Percentiles rank a stretch among this genome's conserved stretches.
phyloP scores from a whole-genome alignment of 2,797 vertebrate genomes.

The Poecilia picta region DNA sequence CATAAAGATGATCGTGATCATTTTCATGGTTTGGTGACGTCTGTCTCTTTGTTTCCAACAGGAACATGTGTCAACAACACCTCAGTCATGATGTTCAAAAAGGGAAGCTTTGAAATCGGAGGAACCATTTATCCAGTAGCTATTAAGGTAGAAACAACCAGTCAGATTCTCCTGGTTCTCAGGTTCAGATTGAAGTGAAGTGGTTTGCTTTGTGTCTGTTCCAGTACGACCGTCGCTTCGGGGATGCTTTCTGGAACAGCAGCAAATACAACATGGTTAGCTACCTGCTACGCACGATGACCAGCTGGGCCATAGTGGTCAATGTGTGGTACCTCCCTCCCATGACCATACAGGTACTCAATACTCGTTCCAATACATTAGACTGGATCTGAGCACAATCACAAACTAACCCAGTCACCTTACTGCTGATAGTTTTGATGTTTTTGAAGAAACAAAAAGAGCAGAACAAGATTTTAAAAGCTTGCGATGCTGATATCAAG shows the following conservation, averaged over 20 bases:
- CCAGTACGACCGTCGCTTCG: slow-evolving; percentile 95
- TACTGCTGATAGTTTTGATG: neutral
- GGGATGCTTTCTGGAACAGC: slow-evolving; percentile 98
- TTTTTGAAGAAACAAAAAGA: neutral
- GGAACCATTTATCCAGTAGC: slow-evolving; percentile 93
- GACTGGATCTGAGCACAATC: neutral
- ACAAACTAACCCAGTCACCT: neutral
- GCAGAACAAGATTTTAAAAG: neutral
- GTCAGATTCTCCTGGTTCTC: neutral
- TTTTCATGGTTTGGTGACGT: slow-evolving; percentile 3
- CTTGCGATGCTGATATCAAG: neutral
- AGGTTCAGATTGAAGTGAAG: neutral
- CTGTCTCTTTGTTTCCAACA: slow-evolving; percentile 54
- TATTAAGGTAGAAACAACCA: slow-evolving; percentile 85
- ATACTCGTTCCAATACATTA: neutral
- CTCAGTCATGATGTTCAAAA: slow-evolving; percentile 99
- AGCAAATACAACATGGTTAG: slow-evolving; percentile 92
- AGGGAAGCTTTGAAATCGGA: slow-evolving; percentile 97
- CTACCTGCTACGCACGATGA: slow-evolving; percentile 94
- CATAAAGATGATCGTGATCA: neutral
- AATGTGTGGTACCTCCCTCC: slow-evolving; percentile 96
- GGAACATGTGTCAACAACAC: slow-evolving; percentile 98
- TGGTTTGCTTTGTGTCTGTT: neutral
- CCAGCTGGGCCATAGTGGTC: slow-evolving; percentile 97
- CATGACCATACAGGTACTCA: slow-evolving; percentile 85